phyloP scores from a whole-genome alignment of 2,797 vertebrate genomes.

The Esox lucius region DNA sequence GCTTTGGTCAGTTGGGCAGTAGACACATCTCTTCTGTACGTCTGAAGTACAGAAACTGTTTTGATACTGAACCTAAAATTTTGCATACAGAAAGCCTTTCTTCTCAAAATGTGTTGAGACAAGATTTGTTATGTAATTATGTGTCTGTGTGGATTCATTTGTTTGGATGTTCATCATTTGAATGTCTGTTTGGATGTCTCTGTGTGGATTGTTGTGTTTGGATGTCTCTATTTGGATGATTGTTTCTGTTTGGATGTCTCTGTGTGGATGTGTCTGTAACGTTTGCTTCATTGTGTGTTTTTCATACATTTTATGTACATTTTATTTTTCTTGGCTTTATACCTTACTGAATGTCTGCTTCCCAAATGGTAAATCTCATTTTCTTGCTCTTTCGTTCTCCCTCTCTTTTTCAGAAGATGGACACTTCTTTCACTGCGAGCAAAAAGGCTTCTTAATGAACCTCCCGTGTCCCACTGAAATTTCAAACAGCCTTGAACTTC shows the following conservation, averaged over 20 bases:
- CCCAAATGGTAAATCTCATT: not conserved
- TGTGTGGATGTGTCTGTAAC: not conserved
- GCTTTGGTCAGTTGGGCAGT: conserved; percentile 23
- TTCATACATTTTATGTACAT: conserved; percentile 17
- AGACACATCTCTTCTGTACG: not conserved
- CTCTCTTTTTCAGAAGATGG: conserved; percentile 40
- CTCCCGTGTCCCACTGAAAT: conserved; percentile 51
- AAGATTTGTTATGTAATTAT: not conserved
- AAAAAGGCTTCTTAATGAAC: conserved; percentile 60
- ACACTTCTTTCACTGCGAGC: conserved; percentile 41
- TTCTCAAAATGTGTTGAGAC: too few relatives aligned
- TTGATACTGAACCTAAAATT: too few relatives aligned
- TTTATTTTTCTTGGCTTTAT: too few relatives aligned
- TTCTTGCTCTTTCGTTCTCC: not conserved
- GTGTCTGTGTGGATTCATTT: not conserved
- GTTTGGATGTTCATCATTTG: not conserved
- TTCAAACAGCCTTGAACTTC: conserved; percentile 63
- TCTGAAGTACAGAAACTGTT: too few relatives aligned
- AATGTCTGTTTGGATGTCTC: not conserved
- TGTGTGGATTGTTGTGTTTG: not conserved
- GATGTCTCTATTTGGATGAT: not conserved
- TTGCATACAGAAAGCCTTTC: too few relatives aligned
- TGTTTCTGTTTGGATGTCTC: not conserved
- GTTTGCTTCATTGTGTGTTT: not conserved
- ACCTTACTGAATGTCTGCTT: not conserved